Conservation (phyloP, 2,113 vertebrate genomes). For the Bos indicus region DNA sequence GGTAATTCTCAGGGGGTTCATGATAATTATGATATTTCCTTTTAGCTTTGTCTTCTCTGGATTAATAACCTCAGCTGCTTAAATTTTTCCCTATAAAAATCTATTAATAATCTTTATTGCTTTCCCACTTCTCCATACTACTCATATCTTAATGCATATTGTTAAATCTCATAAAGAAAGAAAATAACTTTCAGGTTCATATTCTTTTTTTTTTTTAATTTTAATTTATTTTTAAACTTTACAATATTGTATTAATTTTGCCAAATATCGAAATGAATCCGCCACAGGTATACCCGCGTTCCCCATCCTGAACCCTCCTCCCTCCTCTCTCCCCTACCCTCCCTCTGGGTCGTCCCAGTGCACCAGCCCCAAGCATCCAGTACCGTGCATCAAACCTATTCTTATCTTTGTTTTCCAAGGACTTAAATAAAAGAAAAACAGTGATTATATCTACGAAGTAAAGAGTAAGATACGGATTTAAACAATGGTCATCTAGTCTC, state of each 20-base stretch:
- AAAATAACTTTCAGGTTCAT: background rate
- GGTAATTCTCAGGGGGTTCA: background rate
- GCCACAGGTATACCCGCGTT: no score
- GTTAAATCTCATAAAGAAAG: background rate
- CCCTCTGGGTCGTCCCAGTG: no score
- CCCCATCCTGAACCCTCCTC: no score
- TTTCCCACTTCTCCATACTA: background rate
- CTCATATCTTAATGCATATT: slow-evolving; percentile 1
- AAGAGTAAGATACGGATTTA: background rate
- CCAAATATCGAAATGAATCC: no score
- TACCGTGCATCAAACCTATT: background rate
- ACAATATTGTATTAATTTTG: no score
- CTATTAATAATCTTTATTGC: background rate
- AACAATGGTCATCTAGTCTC: background rate
- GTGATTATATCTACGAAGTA: background rate
- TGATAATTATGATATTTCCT: background rate
- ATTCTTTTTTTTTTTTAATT: background rate
- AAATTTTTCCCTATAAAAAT: background rate
- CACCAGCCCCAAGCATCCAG: no score
- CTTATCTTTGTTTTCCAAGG: background rate
- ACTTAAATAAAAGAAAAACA: background rate
- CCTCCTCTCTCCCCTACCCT: no score
- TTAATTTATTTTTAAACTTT: no score
- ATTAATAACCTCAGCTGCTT: background rate
- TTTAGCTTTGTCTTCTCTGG: background rate